Evolutionary conservation across 2,113 vertebrate genomes (phyloP).

Genomic region (Clarias macrocephalus): DNA sequence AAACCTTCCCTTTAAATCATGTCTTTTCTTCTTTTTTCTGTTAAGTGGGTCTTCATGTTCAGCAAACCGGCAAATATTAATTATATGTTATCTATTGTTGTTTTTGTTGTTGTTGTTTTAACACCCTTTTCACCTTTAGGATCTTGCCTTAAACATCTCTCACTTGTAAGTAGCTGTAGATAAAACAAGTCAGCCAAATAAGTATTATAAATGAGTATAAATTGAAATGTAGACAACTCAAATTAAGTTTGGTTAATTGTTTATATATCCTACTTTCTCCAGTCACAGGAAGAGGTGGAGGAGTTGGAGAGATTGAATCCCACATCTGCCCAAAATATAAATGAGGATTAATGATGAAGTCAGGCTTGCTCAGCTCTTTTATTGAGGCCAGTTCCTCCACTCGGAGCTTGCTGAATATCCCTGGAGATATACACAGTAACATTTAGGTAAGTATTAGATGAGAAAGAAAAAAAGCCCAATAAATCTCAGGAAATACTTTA

Average conservation of each 20-base stretch:
- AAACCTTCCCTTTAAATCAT: not conserved
- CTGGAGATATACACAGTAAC: constrained; percentile 48
- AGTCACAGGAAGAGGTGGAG: constrained; percentile 54
- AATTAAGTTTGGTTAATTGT: not conserved
- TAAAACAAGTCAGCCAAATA: not conserved
- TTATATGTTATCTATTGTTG: not conserved
- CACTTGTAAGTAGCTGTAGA: not conserved
- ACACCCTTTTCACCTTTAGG: not conserved
- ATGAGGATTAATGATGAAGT: constrained; percentile 67
- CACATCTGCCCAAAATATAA: constrained; percentile 63
- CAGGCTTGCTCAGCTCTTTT: constrained; percentile 57
- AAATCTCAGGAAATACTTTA: not conserved
- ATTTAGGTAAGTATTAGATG: constrained; percentile 1
- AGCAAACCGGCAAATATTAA: not conserved
- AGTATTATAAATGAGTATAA: not conserved
- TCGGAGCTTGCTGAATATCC: constrained; percentile 62
- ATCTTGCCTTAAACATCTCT: not conserved
- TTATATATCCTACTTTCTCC: constrained; percentile 67
- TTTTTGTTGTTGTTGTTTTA: constrained; percentile 2
- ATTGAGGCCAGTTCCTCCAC: constrained; percentile 60
- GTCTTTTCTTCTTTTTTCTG: not conserved
- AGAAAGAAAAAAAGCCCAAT: not conserved
- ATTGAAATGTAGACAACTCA: not conserved
- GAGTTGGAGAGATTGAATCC: constrained; percentile 50
- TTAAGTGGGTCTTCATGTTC: not conserved